Evolutionary conservation across 2,888 invertebrate genomes (phyloP).

Genomic region (Volucella inflata): DNA sequence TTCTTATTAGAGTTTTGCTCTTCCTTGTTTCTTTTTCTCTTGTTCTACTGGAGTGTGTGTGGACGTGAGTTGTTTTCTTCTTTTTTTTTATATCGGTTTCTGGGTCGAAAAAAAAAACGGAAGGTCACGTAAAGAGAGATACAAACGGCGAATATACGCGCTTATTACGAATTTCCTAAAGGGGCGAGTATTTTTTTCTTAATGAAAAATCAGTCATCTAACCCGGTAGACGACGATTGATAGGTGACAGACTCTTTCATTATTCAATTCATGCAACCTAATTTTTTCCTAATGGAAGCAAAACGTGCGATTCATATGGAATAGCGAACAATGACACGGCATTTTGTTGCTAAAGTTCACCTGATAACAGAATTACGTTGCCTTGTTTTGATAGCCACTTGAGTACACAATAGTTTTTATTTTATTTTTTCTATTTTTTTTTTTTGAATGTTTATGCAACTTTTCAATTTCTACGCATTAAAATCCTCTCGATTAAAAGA

Average conservation of each 20-base stretch:
- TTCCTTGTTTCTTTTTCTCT: conserved; percentile 8
- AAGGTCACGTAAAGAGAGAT: conserved; percentile 37
- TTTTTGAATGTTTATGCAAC: neutral
- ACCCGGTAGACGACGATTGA: neutral
- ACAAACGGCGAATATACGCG: neutral
- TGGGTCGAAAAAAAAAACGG: conserved; percentile 25
- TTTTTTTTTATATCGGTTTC: conserved; percentile 39
- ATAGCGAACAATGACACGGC: conserved; percentile 55
- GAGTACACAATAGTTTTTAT: conserved; percentile 5
- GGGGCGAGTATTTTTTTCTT: too few species aligned
- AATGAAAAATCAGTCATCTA: neutral
- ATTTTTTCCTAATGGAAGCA: neutral
- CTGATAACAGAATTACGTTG: conserved; percentile 27
- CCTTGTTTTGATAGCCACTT: conserved; percentile 1
- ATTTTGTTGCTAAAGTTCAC: neutral
- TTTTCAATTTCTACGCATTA: neutral
- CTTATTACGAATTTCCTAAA: conserved; percentile 12
- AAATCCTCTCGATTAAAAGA: too few species aligned
- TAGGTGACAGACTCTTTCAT: neutral
- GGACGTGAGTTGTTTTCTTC: conserved; percentile 19
- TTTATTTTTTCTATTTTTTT: neutral
- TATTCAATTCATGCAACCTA: neutral
- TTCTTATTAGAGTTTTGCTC: conserved; percentile 8
- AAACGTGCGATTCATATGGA: conserved; percentile 28
- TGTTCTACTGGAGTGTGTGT: conserved; percentile 27